Base-by-base conservation (phyloP, 2,888 invertebrate species). In the Phengaris alcon region DNA sequence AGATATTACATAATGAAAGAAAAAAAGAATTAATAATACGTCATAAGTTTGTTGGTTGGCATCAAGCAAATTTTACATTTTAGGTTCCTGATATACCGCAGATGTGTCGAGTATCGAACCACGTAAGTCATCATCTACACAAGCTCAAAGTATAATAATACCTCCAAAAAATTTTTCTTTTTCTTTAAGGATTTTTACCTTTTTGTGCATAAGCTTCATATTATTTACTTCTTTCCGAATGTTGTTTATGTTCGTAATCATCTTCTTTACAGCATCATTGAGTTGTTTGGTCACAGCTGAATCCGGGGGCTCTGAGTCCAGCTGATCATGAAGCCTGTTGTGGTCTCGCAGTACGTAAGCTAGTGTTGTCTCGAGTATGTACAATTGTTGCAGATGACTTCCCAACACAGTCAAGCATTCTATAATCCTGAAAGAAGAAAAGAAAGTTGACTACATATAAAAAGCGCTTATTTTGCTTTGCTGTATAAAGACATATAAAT, bases 361-460 rank as follows among this genome's bases (percentile, higher is more conserved):
- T 73, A 95, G 82, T 55, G 94, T 94, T 2, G 94, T 91, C 82
- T 94, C 94, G 85, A 95, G 90, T 68, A 95, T 88, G 77, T 93
- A 93, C 59, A 95, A 82, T 82, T 95, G 95, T 82, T 94, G 94
- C 13, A 95, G 86, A 70, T 94, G 93, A 48, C 93, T 93, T 57
- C 95, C 91, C 73, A 95, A 80, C 44, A 93, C 86, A 57, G 91
- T 87, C 75, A 95, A 86, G 76, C 94, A 93, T 81, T 95, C 94
- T 74, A 93, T 82, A 57, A 95, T 91, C 79, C 95, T 95, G 86
- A 75, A 94, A 91, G 76, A 77, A 59, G 4, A 15, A 5, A 22
- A 10, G 59, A 10, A 59, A 59, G 9, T 51, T 51, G 51, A 51
- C 51, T 51, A 22, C 22, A 22, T 22, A 51, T 9, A 10, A 9